Evolutionary conservation across 1,140 invertebrate species (phyloP), one percentile per base, ranked within the genome.

Genomic region (Muscidifurax raptorellus): DNA sequence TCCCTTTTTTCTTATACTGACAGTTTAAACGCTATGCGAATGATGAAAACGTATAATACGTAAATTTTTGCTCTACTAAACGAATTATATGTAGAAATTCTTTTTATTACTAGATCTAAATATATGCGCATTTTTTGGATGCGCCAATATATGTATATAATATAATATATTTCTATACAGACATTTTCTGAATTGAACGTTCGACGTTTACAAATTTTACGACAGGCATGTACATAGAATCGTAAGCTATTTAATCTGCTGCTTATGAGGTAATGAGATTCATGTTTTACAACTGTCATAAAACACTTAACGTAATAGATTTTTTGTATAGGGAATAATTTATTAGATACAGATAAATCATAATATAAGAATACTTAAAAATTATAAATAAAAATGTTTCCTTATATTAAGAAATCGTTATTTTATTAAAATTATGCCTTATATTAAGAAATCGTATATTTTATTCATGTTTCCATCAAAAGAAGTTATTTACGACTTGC

Each of bases 41-140:
- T 64, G n/a, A 79, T 79, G 52, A 79, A 79, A 66, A 79, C 27
- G 47, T 79, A 79, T 66, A 22, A 79, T 66, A 22, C 52, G 28
- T 64, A 66, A 66, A 64, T 22, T 12, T 79, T 79, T 79, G 7
- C n/a, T 79, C 9, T 64, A 9, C 6, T 79, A 64, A n/a, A 79
- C 27, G n/a, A 79, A 30, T 30, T 40, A 30, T 79, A 79, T n/a
- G n/a, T 64, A 32, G 76, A 59, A 64, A 79, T 79, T 79, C 22
- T 64, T 6, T 28, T 18, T n/a, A 72, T 72, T 36, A 30, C 15
- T 75, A 22, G 12, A 47, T 77, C 22, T 47, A 77, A 47, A 47
- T 77, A 27, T 59, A 77, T 77, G 27, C 44, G 27, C 40, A n/a
- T 77, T 75, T 75, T 5, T 18, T 75, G 22, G 6, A 30, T 1